A percentile compares a stretch with the other conserved stretches of the same genome.
phyloP scores from a whole-genome alignment of 2,113 vertebrate genomes.

The Jaculus jaculus region DNA sequence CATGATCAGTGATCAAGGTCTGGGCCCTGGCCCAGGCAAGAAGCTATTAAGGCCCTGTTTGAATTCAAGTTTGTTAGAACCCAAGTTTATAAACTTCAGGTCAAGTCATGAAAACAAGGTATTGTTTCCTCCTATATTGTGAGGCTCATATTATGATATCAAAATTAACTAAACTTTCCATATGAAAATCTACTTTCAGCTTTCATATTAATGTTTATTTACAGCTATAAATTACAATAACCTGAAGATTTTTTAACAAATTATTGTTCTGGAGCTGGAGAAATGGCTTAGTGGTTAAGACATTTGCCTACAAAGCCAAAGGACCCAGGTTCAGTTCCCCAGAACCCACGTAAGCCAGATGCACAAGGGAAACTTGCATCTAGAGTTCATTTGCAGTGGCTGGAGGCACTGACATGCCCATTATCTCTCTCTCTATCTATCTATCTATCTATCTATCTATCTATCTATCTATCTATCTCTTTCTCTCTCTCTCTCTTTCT shows the following conservation, averaged over 20 bases:
- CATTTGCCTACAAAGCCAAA: too few relatives aligned
- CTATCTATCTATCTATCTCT: too few relatives aligned
- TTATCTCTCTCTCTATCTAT: too few relatives aligned
- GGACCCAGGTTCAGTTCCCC: too few relatives aligned
- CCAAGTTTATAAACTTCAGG: conserved; percentile 12
- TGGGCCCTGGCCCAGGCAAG: background rate
- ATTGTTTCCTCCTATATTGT: background rate
- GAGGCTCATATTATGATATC: background rate
- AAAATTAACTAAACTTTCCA: conserved; percentile 32
- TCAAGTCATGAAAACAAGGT: background rate
- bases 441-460: too few relatives aligned
- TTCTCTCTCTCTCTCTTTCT: too few relatives aligned
- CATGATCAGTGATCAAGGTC: background rate
- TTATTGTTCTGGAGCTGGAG: too few relatives aligned
- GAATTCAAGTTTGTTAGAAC: background rate
- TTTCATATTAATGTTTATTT: background rate
- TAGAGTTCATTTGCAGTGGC: too few relatives aligned
- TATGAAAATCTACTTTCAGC: background rate
- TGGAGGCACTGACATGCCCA: too few relatives aligned
- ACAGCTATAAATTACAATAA: background rate
- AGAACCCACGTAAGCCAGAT: too few relatives aligned
- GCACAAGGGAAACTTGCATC: too few relatives aligned
- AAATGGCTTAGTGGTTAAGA: too few relatives aligned
- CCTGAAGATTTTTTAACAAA: background rate
- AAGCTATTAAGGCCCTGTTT: background rate